Percentiles rank a stretch among this genome's conserved stretches.
phyloP scores from a whole-genome alignment of 2,888 invertebrate species.

The Priocnemis perturbator region DNA sequence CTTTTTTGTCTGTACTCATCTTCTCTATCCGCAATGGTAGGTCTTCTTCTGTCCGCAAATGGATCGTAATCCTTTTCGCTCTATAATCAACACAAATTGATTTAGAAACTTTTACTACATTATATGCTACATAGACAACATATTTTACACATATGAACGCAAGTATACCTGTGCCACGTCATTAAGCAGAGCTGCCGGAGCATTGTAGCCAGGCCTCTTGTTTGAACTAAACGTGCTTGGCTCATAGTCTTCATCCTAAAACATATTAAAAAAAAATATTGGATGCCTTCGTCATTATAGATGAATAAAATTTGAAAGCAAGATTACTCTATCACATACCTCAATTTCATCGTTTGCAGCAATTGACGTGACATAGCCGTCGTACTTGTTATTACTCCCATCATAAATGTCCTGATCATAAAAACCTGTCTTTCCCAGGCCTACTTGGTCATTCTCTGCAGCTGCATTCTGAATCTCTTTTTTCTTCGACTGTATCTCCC shows the following conservation, averaged over 20 bases:
- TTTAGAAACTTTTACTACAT: slow-evolving; percentile 11
- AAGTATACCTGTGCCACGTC: slow-evolving; percentile 88
- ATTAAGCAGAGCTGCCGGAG: slow-evolving; percentile 91
- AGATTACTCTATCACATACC: slow-evolving; percentile 62
- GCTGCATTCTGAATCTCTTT: slow-evolving; percentile 83
- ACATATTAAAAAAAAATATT: slow-evolving; percentile 29
- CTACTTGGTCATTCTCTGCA: slow-evolving; percentile 85
- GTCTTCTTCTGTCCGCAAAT: slow-evolving; percentile 92
- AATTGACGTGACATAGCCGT: slow-evolving; percentile 97
- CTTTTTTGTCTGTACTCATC: slow-evolving; percentile 96
- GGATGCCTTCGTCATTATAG: neutral
- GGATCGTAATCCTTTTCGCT: slow-evolving; percentile 96
- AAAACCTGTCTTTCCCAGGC: slow-evolving; percentile 87
- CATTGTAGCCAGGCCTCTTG: slow-evolving; percentile 88
- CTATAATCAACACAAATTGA: slow-evolving; percentile 72
- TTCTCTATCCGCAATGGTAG: slow-evolving; percentile 96
- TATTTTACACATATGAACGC: slow-evolving; percentile 1
- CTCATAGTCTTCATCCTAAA: slow-evolving; percentile 90
- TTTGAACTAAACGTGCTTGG: slow-evolving; percentile 82
- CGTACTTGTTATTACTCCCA: slow-evolving; percentile 87
- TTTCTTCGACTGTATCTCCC: slow-evolving; percentile 92
- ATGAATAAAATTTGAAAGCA: slow-evolving; percentile 8
- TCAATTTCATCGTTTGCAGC: slow-evolving; percentile 97
- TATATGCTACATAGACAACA: slow-evolving; percentile 8
- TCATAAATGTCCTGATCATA: slow-evolving; percentile 97